A percentile compares a stretch with the other conserved stretches of the same genome.
Conservation (phyloP, 2,888 invertebrate species). For the Autographa gamma region DNA sequence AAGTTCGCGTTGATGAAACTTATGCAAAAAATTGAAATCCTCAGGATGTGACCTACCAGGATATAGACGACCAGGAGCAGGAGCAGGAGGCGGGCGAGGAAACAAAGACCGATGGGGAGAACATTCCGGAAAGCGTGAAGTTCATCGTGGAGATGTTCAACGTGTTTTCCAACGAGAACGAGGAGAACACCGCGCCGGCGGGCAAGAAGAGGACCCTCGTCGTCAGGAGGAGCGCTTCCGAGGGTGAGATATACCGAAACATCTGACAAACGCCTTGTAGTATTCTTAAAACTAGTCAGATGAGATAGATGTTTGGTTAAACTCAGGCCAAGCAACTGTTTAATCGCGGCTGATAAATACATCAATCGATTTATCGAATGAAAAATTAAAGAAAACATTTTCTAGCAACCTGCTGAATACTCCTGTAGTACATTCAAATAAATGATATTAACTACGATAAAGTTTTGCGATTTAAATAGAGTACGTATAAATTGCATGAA, state of each 20-base stretch:
- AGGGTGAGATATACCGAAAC: conserved; percentile 18
- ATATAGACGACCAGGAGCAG: no score
- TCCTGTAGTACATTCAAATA: no score
- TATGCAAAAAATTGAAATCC: background rate
- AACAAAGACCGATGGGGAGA: background rate
- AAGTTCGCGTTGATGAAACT: background rate
- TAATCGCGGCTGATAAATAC: no score
- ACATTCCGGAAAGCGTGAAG: conserved; percentile 12
- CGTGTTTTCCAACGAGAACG: conserved; percentile 21
- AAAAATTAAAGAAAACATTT: no score
- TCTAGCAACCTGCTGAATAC: no score
- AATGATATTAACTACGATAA: no score
- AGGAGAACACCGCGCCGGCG: conserved; percentile 23
- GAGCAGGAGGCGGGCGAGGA: background rate
- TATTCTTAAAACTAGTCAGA: no score
- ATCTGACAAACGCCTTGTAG: no score
- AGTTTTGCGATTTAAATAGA: background rate
- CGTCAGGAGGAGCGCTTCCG: background rate
- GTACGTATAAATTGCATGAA: background rate
- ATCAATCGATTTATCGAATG: no score
- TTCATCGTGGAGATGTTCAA: conserved; percentile 28
- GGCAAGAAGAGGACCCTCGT: conserved; percentile 18
- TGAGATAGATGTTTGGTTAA: background rate
- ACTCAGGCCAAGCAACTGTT: no score
- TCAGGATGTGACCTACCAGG: background rate